Base-by-base conservation (phyloP, 2,113 vertebrate genomes). In the Perca flavescens region DNA sequence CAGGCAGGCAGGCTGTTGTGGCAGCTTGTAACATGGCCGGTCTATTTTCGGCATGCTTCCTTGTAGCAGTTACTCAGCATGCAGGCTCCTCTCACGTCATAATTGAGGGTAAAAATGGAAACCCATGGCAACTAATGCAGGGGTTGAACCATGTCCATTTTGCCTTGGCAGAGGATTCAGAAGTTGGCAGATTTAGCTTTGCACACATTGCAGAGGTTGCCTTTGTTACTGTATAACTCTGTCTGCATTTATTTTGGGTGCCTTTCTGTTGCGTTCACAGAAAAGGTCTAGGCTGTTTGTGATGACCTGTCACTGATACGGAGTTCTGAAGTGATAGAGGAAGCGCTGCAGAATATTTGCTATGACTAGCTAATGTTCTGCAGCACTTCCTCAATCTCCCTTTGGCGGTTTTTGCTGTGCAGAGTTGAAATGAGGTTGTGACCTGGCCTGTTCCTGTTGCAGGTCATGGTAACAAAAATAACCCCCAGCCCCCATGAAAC, bases 61-160 rank as follows among this genome's bases (percentile, higher is more conserved):
- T 93, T 90, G 92, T 92, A 93, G 92, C 93, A 89, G 93, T 95
- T 93, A 87, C 92, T 94, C 94, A 94, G 92, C 91, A 89, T 90
- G 94, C 86, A 86, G 88, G 86, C 91, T 89, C 80, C 88, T 91
- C 87, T 87, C 82, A 73, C 90, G 88, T 94, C 93, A 94, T 88
- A 90, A 93, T 92, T 94, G 87, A 79, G 85, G 77, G 25, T 46
- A 6, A 66, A 78, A 85, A 91, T 82, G 84, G 90, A 93, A 95
- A 93, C 84, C 92, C 91, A 94, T 95, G 93, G 93, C 91, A 95
- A 95, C 93, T 91, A 94, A 94, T 93, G 90, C 89, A 92, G 86
- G 73, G 90, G 79, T 89, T 92, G 80, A 91, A 87, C 82, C 74
- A 89, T 76, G 89, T 89, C 91, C 81, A 46, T 80, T 83, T 77